These are phyloP conservation scores for Leptodactylus fuscus DNA, from an alignment of 2,113 vertebrate species.

Conservation along the genomic window DNA sequence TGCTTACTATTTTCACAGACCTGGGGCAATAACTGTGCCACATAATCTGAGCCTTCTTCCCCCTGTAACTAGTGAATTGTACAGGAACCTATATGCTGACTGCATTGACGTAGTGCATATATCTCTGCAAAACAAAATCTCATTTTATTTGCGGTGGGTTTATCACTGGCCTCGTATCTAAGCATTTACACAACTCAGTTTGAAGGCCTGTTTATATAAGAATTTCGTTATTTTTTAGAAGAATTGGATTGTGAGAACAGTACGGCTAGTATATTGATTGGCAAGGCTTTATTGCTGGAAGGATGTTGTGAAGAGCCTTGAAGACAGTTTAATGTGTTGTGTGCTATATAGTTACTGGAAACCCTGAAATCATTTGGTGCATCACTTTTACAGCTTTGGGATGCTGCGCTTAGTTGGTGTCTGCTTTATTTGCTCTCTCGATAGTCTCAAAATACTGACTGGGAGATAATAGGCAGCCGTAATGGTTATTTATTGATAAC, in stretches of 20 bases:
- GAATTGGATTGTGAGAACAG: neutral
- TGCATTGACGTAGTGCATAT: too few species aligned
- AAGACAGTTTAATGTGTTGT: neutral
- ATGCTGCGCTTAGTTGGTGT: neutral
- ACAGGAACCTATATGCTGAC: too few species aligned
- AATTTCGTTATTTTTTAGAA: neutral
- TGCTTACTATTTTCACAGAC: too few species aligned
- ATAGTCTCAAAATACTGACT: neutral
- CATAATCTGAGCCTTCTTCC: too few species aligned
- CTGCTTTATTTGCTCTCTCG: neutral
- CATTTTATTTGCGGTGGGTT: neutral
- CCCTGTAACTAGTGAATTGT: too few species aligned
- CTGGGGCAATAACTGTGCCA: too few species aligned
- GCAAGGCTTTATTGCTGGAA: conserved; percentile 24
- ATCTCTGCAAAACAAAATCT: too few species aligned
- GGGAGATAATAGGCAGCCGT: conserved; percentile 22
- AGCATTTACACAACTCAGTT: neutral
- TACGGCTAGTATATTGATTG: conserved; percentile 11
- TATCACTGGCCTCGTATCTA: neutral
- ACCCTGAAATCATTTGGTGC: neutral
- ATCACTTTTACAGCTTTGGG: neutral
- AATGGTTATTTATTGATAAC: conserved; percentile 57
- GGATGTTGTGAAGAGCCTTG: neutral
- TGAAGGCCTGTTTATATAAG: neutral
- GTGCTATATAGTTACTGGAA: conserved; percentile 19